phyloP scores from a whole-genome alignment of 2,888 invertebrate genomes.

The Mythimna albipuncta region DNA sequence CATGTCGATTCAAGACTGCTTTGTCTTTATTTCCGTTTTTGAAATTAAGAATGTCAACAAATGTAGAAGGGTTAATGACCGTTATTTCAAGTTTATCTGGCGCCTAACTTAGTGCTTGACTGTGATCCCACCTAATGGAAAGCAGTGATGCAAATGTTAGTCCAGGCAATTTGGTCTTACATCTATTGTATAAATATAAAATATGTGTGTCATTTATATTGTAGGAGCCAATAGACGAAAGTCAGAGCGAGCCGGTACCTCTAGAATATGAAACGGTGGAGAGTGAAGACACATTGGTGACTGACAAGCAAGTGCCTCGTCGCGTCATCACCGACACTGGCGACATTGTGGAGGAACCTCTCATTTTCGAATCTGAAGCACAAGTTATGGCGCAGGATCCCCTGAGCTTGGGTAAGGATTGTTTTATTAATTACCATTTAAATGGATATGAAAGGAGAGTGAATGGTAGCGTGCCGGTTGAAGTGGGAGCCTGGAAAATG shows the following conservation, averaged over 20 bases:
- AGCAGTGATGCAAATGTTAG: too few species aligned
- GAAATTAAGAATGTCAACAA: too few species aligned
- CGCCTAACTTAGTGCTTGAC: too few species aligned
- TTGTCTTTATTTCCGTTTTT: too few species aligned
- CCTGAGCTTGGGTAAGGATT: conserved; percentile 1
- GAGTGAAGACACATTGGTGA: conserved; percentile 41
- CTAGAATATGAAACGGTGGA: conserved; percentile 47
- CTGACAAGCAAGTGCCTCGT: conserved; percentile 72
- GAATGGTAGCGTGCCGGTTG: neutral
- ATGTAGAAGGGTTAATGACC: too few species aligned
- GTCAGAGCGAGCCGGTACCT: conserved; percentile 16
- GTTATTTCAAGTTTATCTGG: too few species aligned
- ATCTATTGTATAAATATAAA: neutral
- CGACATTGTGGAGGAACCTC: conserved; percentile 80
- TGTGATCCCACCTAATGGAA: too few species aligned
- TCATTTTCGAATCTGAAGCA: conserved; percentile 44
- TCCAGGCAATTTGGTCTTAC: too few species aligned
- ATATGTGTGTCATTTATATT: conserved; percentile 25
- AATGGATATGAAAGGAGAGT: neutral
- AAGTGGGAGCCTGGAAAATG: neutral
- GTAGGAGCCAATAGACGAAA: conserved; percentile 75
- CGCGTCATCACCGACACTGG: conserved; percentile 86
- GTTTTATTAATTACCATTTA: neutral
- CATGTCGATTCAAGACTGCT: too few species aligned
- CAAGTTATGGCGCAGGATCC: neutral